A percentile compares a stretch with the other conserved stretches of the same genome.
Evolutionary conservation across 2,113 vertebrate genomes (phyloP).

Genomic region (Dipodomys spectabilis): DNA sequence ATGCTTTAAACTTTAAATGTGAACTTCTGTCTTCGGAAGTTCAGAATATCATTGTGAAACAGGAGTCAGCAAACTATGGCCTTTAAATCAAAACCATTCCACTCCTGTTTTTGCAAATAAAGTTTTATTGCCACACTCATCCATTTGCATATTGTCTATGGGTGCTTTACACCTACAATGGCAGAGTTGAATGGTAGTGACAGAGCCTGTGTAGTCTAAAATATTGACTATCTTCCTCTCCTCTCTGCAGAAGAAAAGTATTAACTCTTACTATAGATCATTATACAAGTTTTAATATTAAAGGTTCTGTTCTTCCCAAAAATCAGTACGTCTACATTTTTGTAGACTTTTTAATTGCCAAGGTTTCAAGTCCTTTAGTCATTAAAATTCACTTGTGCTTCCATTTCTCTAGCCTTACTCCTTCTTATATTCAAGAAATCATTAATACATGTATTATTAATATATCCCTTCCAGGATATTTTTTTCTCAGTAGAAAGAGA

Average conservation of each 20-base stretch:
- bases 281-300: neutral
- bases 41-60: neutral
- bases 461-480: neutral
- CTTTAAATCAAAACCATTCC: neutral
- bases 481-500: slow-evolving; percentile 6
- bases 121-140: neutral
- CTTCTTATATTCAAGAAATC: slow-evolving; percentile 41
- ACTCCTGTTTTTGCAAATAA: neutral
- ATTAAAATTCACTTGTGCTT: neutral
- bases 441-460: slow-evolving; percentile 46
- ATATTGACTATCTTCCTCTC: neutral
- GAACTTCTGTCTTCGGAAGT: neutral
- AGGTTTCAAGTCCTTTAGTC: neutral
- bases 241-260: neutral
- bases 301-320: slow-evolving; percentile 11
- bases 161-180: neutral
- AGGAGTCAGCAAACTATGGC: neutral
- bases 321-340: neutral
- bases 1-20: neutral
- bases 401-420: neutral
- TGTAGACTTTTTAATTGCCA: neutral
- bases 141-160: neutral
- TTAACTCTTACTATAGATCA: neutral
- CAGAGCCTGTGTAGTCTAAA: slow-evolving; percentile 20
- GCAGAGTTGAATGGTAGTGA: neutral